phyloP scores from a whole-genome alignment of 1,140 invertebrate genomes.

The honey bee (Apis mellifera) region Amel_HAv3.1 CM009942.2:10260501-10261000 shows the following conservation, averaged over 20 bases:
- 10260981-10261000: no score
- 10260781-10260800: not conserved
- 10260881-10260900: no score
- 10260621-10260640: slow-evolving; percentile 42
- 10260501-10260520: not conserved
- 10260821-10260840: no score
- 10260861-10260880: no score
- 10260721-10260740: not conserved
- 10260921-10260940: no score
- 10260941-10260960: no score
- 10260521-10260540: slow-evolving; percentile 57
- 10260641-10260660: slow-evolving; percentile 26
- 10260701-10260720: not conserved
- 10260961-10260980: no score
- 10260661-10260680: not conserved
- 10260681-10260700: slow-evolving; percentile 18
- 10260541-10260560: slow-evolving; percentile 41
- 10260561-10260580: slow-evolving; percentile 47
- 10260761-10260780: not conserved
- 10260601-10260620: slow-evolving; percentile 31
- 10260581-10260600: slow-evolving; percentile 28
- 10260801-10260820: not conserved
- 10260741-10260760: not conserved
- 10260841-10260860: no score
- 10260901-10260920: no score